Base-by-base conservation (phyloP, 2,888 invertebrate genomes). In the Parasteatoda lunata region DNA sequence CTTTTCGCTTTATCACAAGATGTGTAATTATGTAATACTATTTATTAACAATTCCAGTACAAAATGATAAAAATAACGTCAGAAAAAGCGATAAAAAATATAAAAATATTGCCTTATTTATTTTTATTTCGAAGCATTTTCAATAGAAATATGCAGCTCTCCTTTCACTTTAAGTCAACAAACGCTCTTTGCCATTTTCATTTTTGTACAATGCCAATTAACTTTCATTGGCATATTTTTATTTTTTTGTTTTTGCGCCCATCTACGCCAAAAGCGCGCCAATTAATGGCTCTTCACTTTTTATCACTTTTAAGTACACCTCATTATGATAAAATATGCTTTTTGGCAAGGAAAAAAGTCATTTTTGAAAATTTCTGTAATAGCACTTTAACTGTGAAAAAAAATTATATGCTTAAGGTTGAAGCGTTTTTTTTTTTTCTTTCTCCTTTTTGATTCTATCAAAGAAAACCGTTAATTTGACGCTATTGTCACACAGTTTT, bases 271-370 rank as follows among this genome's bases (percentile, higher is more conserved):
- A 47, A 70, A 48, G 45, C 70, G 9, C 70, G 30, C 70, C 77
- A 70, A 83, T 83, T 83, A 83, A 71, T 71, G 54, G 51, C 49
- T 70, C 52, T 77, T 45, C 77, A 49, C 48, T 77, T 83, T 83
- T 83, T 77, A 83, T 83, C 83, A 77, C 71, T 54, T 76, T 71
- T 77, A 77, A 77, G 69, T 65, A 71, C 76, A 51, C n/a, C 77
- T 77, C 77, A 77, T 83, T 83, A 83, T 30, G 65, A 51, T 83
- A 71, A 83, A 83, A 77, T 83, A 83, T 77, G 71, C 77, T 49
- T 52, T 48, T 7, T 6, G 13, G 48, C 13, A n/a, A 49, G 49
- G 49, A 70, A 70, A 70, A 49, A 47, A 49, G 49, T 64, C 52
- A 81, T 75, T 81, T 73, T 81, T 13, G 73, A 66, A 81, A 48